Base-by-base conservation (phyloP, 1,140 invertebrate genomes). In the Teleogryllus occipitalis region DNA sequence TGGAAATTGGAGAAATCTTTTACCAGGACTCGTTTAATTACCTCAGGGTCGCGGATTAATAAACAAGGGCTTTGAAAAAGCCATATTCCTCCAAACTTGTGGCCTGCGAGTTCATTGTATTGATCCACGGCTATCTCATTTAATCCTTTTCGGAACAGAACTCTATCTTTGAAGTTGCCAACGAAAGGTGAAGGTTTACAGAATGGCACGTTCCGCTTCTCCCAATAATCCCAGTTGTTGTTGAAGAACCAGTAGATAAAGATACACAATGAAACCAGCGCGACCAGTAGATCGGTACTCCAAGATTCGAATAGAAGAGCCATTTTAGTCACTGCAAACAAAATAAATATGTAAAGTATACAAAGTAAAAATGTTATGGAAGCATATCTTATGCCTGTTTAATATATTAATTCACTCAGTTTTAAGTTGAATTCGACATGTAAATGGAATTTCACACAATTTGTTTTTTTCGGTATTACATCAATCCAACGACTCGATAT, bases 201-300 rank as follows among this genome's bases (percentile, higher is more conserved):
- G 74, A 82, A 83, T 0, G 83, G 81, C 10, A 90, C 84, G 18
- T 85, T 86, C 77, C 80, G 81, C n/a, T 84, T 84, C 47, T 83
- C 82, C 88, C 89, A 90, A 80, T 87, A 89, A 49, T 76, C 18
- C 10, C 10, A 65, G 18, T 65, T 65, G 10, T 18, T 10, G 54
- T 10, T 65, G 10, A 65, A 65, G 54, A 14, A 65, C 10, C 10
- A 18, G 54, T 65, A 65, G 54, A 65, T 15, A 14, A 39, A 74
- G 8, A 15, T 77, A 22, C 79, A 74, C 21, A 76, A 18, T n/a
- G 14, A 39, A 22, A 8, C 47, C 8, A 76, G 15, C 1, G 27
- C 27, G 72, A 80, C 47, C 7, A 77, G n/a, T 15, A 80, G 39
- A 22, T 76, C 7, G 8, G 76, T 54, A 47, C n/a, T 6, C 0